Evolutionary conservation across 2,797 vertebrate genomes (phyloP), one percentile per base, ranked within the genome.

Genomic region (Sphaeramia orbicularis): DNA sequence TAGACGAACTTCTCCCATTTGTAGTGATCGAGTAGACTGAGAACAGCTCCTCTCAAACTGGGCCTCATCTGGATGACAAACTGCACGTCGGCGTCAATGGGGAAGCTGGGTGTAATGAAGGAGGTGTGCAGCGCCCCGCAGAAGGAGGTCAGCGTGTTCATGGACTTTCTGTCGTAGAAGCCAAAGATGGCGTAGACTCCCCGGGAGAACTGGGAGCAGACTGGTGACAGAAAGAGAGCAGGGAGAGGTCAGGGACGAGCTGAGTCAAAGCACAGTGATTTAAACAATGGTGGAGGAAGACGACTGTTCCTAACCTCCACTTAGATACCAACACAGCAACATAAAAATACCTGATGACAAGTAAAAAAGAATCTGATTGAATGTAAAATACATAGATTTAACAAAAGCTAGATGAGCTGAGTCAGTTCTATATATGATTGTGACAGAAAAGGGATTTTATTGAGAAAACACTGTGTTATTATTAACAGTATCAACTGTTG

Each of bases 1-100:
- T 99, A 99, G 80, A 99, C 98, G 75, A 99, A 99, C 90, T 93
- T 98, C 79, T 98, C 96, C 98, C 98, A 99, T 83, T 97, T 97
- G 82, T 99, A 99, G 73, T 99, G 94, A 78, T 91, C 91, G 78
- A 99, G 88, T 80, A 99, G 93, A 59, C 95, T 98, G 77, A 99
- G 89, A 78, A 99, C 94, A 16, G 94, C 95, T 36, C 96, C 96
- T 56, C 95, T 95, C 61, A 99, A 90, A 2, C 95, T 86, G 24
- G 98, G 98, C 61, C 98, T 94, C 96, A 99, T 97, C 93, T 99
- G 98, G 91, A 99, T 96, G 85, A 99, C 96, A 47, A 99, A 99
- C 93, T 99, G 97, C 81, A 98, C 95, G 41, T 99, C 97, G 6
- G 96, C 92, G 10, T 99, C 98, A 1, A 96, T 96, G 19, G 98